phyloP scores from a whole-genome alignment of 2,888 invertebrate genomes.

The Acronicta aceris region DNA sequence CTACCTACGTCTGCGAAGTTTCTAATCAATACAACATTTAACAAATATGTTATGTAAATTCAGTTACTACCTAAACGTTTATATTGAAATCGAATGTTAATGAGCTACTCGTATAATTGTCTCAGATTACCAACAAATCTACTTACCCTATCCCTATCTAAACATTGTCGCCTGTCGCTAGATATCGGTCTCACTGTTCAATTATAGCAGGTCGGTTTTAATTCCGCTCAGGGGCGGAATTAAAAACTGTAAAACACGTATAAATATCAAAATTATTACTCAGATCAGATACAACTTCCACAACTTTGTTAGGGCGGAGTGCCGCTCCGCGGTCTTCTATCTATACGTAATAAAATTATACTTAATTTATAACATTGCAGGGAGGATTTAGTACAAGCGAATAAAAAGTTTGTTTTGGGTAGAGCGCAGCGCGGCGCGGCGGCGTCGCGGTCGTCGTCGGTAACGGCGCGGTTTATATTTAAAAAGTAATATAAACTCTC shows the following conservation, averaged over 20 bases:
- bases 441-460: too few relatives aligned
- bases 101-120: constrained; percentile 11
- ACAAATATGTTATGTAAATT: constrained; percentile 27
- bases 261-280: constrained; percentile 51
- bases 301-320: constrained; percentile 1
- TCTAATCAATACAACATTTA: constrained; percentile 27
- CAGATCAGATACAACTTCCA: constrained; percentile 34
- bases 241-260: constrained; percentile 42
- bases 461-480: too few relatives aligned
- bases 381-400: too few relatives aligned
- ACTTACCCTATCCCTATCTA: constrained; percentile 17
- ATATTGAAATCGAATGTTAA: too few relatives aligned
- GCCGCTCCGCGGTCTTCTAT: not conserved
- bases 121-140: constrained; percentile 15
- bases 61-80: constrained; percentile 10
- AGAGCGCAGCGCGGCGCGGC: too few relatives aligned
- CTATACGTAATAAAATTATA: too few relatives aligned
- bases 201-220: constrained; percentile 28
- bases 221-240: constrained; percentile 25
- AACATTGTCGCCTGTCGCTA: constrained; percentile 15
- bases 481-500: too few relatives aligned
- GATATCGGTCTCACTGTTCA: constrained; percentile 42
- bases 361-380: too few relatives aligned
- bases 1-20: too few relatives aligned
- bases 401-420: too few relatives aligned